Evolutionary conservation across 2,888 invertebrate species (phyloP), one percentile per base, ranked within the genome.

Genomic region (Drosophila helvetica): DNA sequence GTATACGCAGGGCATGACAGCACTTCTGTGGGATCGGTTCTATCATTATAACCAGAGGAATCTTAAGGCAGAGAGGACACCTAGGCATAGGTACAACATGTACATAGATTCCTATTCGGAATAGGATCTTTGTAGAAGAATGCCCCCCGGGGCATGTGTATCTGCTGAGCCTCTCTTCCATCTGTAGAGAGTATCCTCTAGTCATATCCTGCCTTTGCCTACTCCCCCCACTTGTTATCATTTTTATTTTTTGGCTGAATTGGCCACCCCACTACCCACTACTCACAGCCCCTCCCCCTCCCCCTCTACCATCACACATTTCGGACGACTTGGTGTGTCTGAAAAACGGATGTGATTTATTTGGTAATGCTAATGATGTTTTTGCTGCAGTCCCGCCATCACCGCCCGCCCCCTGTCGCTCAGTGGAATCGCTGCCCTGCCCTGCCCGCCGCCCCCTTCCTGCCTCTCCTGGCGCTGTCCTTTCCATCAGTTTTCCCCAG

Each of bases 321-420:
- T 76, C 67, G 70, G 75, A 78, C 84, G 79, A 74, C 66, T 38
- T 38, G 38, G 38, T 79, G 78, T 79, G 65, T 77, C 89, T 87
- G 89, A 89, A 88, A 88, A 86, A 89, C 90, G 90, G 88, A 89
- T 89, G 88, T 89, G 88, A 88, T 88, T 88, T 88, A 89, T 88
- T 86, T 88, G 89, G 88, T 87, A 83, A 89, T 89, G 89, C 88
- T 88, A 87, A 87, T 89, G 89, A 88, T 89, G 90, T 85, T 87
- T 86, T 83, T 89, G 80, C 85, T 77, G 60, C 60, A 67, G 74
- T 56, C 27, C 27, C 72, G 51, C 67, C 73, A 50, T n/a, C 7
- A 2, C 38, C 38, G 38, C 33, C 58, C 54, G 45, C 60, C 62
- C 45, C 60, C 70, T 68, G 60, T 69, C 70, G 67, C 67, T 68